phyloP scores from a whole-genome alignment of 2,113 vertebrate species.

The Otis tarda region DNA sequence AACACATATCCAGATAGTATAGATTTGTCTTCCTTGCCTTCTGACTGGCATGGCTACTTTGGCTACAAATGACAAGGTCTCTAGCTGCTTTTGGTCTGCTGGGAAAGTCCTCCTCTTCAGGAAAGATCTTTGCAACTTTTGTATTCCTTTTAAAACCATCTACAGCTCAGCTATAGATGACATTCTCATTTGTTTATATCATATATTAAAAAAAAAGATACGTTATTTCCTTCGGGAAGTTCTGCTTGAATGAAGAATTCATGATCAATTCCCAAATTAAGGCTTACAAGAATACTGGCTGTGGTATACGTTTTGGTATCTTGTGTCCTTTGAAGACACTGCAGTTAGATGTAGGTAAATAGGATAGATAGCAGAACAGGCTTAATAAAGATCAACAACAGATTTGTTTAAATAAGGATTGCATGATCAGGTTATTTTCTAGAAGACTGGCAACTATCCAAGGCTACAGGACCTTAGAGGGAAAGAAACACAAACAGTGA shows the following conservation, averaged over 20 bases:
- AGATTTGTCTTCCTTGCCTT: not conserved
- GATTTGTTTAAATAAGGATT: conserved; percentile 26
- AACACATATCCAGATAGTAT: not conserved
- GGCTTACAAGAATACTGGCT: not conserved
- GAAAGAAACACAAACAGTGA: not conserved
- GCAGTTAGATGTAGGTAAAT: not conserved
- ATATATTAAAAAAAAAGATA: not conserved
- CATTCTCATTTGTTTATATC: not conserved
- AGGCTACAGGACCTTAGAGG: not conserved
- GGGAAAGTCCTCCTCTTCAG: not conserved
- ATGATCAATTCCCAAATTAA: not conserved
- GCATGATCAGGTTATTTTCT: conserved; percentile 1
- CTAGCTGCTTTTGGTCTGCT: not conserved
- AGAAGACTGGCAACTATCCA: not conserved
- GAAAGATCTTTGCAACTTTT: not conserved
- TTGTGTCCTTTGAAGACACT: not conserved
- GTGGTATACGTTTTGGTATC: not conserved
- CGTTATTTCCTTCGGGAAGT: not conserved
- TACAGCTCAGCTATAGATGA: not conserved
- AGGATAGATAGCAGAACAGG: not conserved
- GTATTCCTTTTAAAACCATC: not conserved
- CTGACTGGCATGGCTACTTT: not conserved
- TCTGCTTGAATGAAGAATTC: not conserved
- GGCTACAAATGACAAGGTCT: not conserved
- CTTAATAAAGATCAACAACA: conserved; percentile 8